Evolutionary conservation across 2,797 vertebrate species (phyloP), one percentile per base, ranked within the genome.

Genomic region (Hydrocynus forskahlii): DNA sequence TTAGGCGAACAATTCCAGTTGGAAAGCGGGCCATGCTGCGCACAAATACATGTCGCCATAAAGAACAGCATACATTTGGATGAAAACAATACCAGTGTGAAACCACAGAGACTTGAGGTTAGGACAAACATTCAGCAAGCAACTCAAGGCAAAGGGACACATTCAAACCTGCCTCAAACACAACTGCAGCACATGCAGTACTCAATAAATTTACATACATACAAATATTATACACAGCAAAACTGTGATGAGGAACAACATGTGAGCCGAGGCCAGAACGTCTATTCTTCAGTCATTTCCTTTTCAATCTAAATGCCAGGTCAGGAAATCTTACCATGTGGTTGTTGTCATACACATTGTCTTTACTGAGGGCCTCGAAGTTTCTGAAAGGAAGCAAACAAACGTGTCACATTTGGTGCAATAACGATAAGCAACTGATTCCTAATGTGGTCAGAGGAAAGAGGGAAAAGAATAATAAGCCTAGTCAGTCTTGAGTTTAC

Each of bases 261-360:
- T 10, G 23, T 35, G 23, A 17, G 25, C 43, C 4, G 35, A 17
- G 17, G 45, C 45, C 57, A 10, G 13, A 48, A 6, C 0, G 17
- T 48, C 14, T 50, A 16, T 21, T n/a, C 5, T 45, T 55, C 17
- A 1, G 17, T 7, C 29, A 63, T 78, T 85, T 83, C 78, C 81
- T 76, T 40, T 48, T 78, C 21, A 64, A 13, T 7, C 16, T 43
- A 43, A 62, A 59, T 43, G 50, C 13, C 7, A 38, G 25, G 75
- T 68, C 73, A 81, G 84, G 70, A 84, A 86, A 75, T 88, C 92
- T 97, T 93, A 99, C 98, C 97, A 99, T 78, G 17, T 94, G 91
- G 90, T 99, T 99, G 94, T 99, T 99, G 88, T 98, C 95, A 0
- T 96, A 98, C 87, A 99, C 88, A 55, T 99, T 95, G 91, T 98